Evolutionary conservation across 2,888 invertebrate species (phyloP).

Genomic region (Heliothis peltigera): DNA sequence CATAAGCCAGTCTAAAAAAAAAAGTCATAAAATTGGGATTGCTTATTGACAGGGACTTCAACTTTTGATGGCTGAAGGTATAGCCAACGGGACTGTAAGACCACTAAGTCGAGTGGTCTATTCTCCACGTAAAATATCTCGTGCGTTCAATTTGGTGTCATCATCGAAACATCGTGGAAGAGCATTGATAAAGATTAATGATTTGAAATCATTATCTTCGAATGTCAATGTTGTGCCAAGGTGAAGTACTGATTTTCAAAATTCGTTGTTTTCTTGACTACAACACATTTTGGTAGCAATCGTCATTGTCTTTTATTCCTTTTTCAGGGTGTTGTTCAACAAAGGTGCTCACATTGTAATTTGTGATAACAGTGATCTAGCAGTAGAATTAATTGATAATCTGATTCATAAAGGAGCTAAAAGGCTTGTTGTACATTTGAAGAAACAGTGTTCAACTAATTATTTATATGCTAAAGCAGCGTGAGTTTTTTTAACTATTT

Average conservation of each 20-base stretch:
- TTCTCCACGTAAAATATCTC: slow-evolving; percentile 10
- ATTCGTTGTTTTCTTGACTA: too few relatives aligned
- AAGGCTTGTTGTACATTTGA: not conserved
- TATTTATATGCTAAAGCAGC: not conserved
- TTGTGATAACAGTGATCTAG: slow-evolving; percentile 8
- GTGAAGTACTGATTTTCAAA: not conserved
- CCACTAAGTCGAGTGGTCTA: slow-evolving; percentile 16
- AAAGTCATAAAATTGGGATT: not conserved
- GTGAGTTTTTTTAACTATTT: not conserved
- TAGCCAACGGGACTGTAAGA: slow-evolving; percentile 7
- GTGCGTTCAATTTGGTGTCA: slow-evolving; percentile 12
- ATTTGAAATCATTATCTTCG: not conserved
- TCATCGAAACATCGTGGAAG: not conserved
- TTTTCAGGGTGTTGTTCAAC: slow-evolving; percentile 4
- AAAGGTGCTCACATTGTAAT: slow-evolving; percentile 7
- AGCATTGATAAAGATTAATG: slow-evolving; percentile 10
- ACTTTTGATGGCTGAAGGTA: slow-evolving; percentile 6
- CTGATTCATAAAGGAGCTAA: slow-evolving; percentile 6
- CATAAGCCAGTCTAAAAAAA: not conserved
- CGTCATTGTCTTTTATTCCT: not conserved
- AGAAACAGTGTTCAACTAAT: not conserved
- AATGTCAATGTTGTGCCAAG: slow-evolving; percentile 5
- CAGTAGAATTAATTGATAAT: slow-evolving; percentile 8
- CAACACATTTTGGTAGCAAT: too few relatives aligned
- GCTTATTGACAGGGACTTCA: slow-evolving; percentile 1